Base-by-base conservation (phyloP, 2,888 invertebrate genomes). In the Drosophila flavopinicola region DNA sequence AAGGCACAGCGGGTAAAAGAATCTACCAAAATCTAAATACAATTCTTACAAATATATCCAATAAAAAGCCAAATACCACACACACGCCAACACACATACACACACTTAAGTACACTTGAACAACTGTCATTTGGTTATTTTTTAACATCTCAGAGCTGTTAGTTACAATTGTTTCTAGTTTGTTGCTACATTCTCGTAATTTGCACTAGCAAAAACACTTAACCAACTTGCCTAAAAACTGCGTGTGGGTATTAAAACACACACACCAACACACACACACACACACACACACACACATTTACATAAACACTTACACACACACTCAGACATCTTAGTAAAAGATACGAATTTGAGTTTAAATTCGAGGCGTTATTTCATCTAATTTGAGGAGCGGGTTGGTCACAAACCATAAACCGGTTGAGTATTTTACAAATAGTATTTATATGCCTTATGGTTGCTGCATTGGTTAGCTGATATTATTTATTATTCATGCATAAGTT, bases 1-100 rank as follows among this genome's bases (percentile, higher is more conserved):
- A 97, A 94, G 98, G 98, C 95, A 98, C 98, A 92, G 98, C 98
- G 93, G 98, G 98, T 98, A 97, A 95, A 94, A 92, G 76, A 72
- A 67, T 54, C 61, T 47, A 68, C 33, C 37, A 48, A 54, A 35
- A 30, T 17, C 42, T 25, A 51, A 17, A 17, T 32, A 29, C 27
- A 24, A 51, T 35, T 45, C 39, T 35, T 65, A 52, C 60, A 49
- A 39, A 58, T 63, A 20, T 20, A 4, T 20, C 4, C 2, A 20
- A 20, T 2, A 20, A 20, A 20, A 20, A 20, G 4, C 20, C 4
- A 20, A 63, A 61, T 42, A 70, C 67, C 47, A 68, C 58, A 71
- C 60, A 68, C 42, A 56, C 24, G 35, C 35, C 15, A 35, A 33
- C 32, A 15, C 25, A 53, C 54, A 67, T 37, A 66, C 3, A 61